phyloP scores from a whole-genome alignment of 2,113 vertebrate species.

The Paedocypris sp. region DNA sequence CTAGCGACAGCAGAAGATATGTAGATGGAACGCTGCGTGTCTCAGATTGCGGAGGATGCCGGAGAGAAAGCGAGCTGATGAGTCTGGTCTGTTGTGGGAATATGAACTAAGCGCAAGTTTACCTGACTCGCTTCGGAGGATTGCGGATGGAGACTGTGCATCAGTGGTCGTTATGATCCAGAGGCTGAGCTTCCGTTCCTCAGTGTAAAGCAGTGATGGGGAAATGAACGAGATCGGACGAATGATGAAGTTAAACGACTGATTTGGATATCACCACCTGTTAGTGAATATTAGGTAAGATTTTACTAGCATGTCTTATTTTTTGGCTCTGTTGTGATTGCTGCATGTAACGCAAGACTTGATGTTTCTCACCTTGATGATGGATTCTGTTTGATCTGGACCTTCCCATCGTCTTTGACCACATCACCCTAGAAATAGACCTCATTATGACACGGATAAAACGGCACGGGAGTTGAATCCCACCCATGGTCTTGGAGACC shows the following conservation, averaged over 20 bases:
- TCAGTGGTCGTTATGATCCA: conserved; percentile 15
- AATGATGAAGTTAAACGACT: conserved; percentile 21
- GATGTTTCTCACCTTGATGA: too few relatives aligned
- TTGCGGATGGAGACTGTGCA: conserved; percentile 38
- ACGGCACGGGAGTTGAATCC: not conserved
- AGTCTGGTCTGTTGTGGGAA: conserved; percentile 38
- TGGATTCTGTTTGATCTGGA: too few relatives aligned
- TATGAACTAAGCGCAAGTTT: conserved; percentile 40
- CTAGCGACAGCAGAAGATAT: conserved; percentile 34
- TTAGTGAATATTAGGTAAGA: conserved; percentile 62
- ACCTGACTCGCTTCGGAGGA: conserved; percentile 29
- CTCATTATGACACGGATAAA: not conserved
- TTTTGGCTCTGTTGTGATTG: not conserved
- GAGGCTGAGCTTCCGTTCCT: conserved; percentile 2
- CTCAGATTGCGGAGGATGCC: conserved; percentile 43
- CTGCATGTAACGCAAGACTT: not conserved
- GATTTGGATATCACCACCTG: conserved; percentile 55
- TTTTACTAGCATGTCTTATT: not conserved
- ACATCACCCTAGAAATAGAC: not conserved
- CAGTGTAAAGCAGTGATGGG: conserved; percentile 45
- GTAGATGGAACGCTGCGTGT: conserved; percentile 39
- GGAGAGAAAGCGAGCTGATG: conserved; percentile 45
- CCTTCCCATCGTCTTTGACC: not conserved
- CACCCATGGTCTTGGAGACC: not conserved
- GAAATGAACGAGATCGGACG: conserved; percentile 33